Evolutionary conservation across 1,140 invertebrate genomes (phyloP), one percentile per base, ranked within the genome.

Genomic region (Heterodera schachtii): DNA sequence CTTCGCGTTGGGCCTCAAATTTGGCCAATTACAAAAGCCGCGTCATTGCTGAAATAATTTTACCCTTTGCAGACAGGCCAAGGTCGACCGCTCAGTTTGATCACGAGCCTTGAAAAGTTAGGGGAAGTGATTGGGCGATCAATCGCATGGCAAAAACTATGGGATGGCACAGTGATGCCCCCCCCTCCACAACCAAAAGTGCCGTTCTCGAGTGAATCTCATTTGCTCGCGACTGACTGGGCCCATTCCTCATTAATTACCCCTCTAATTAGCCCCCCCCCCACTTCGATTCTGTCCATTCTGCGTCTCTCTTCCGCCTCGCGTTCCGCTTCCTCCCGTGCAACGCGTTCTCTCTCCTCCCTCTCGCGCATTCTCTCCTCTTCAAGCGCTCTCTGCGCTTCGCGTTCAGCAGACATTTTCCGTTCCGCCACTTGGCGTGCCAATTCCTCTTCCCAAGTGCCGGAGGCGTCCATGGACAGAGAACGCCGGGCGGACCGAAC

Each of bases 1-100:
- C 82, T n/a, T 83, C 82, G 60, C 66, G 60, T 41, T 74, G 31
- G 9, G 80, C 80, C 69, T 81, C 73, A 64, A 64, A 64, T 16
- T 13, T 2, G 49, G 49, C 6, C 49, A 52, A 52, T 52, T 52
- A 11, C 6, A 8, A 52, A 64, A 64, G 8, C 16, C 57, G 57
- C 5, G 11, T 8, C 49, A 52, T 52, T 52, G 49, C 6, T 52
- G 6, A 52, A 52, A 8, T 52, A 52, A 52, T 8, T 71, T 46
- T 43, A 64, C 77, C 47, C 57, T 52, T 46, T 78, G 77, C 47
- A 78, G 13, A 69, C 77, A 47, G 13, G 66, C 60, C 21, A 78
- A 3, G 8, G 49, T 64, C 66, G 52, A 52, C 19, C 70, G 77
- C 41, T 70, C 70, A 44, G 16, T 31, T 46, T 78, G 64, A 43